Conservation (phyloP, 2,113 vertebrate species). For the Atractosteus spatula region DNA sequence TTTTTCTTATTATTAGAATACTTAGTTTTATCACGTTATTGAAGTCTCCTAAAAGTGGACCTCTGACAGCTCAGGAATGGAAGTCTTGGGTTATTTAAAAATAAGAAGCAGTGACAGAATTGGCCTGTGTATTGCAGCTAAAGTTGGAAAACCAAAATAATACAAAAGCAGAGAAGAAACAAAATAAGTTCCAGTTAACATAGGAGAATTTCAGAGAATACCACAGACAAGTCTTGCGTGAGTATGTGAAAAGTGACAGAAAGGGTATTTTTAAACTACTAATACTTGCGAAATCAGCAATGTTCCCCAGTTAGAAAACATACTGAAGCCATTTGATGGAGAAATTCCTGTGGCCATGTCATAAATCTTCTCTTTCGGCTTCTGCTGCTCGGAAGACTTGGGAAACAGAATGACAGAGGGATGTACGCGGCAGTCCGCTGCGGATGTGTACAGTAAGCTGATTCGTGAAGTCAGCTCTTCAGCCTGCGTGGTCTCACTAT, state of each 20-base stretch:
- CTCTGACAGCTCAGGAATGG: background rate
- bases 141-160: background rate
- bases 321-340: constrained; percentile 57
- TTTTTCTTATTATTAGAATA: background rate
- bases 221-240: constrained; percentile 30
- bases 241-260: constrained; percentile 27
- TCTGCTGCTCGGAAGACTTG: constrained; percentile 34
- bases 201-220: background rate
- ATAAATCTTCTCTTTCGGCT: constrained; percentile 44
- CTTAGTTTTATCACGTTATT: constrained; percentile 3
- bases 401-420: constrained; percentile 21
- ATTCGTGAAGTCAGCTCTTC: background rate
- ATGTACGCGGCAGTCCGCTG: background rate
- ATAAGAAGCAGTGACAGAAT: background rate
- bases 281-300: constrained; percentile 50
- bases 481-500: background rate
- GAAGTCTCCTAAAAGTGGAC: background rate
- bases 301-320: constrained; percentile 47
- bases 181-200: background rate
- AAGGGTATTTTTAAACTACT: constrained; percentile 41
- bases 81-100: background rate
- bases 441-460: background rate
- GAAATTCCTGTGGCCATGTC: constrained; percentile 55
- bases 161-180: constrained; percentile 12
- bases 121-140: background rate